Percentiles rank a stretch among this genome's conserved stretches.
phyloP scores from a whole-genome alignment of 2,888 invertebrate species.

The Quadriops clusia region DNA sequence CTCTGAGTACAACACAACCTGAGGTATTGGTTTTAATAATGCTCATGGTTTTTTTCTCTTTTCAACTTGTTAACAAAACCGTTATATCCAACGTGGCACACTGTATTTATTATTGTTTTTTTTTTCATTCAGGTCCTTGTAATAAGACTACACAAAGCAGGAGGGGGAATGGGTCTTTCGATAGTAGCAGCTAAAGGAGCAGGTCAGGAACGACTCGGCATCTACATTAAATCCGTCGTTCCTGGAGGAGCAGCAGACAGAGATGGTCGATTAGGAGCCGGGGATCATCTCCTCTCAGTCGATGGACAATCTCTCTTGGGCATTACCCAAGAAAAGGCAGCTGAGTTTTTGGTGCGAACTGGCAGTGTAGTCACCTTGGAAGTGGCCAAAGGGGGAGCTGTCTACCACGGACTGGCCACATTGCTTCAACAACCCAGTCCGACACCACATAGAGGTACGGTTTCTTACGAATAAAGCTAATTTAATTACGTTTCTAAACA shows the following conservation, averaged over 20 bases:
- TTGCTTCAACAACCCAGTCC: slow-evolving; percentile 85
- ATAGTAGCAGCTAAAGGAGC: slow-evolving; percentile 88
- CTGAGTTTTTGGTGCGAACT: slow-evolving; percentile 88
- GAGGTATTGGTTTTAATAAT: slow-evolving; percentile 24
- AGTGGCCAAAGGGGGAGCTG: slow-evolving; percentile 96
- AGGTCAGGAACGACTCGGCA: slow-evolving; percentile 59
- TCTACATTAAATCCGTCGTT: slow-evolving; percentile 98
- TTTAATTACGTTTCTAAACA: too few species aligned
- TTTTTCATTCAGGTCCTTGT: slow-evolving; percentile 46
- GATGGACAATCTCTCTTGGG: slow-evolving; percentile 76
- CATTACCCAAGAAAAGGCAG: slow-evolving; percentile 78
- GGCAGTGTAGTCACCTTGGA: slow-evolving; percentile 89
- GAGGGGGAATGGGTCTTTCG: slow-evolving; percentile 95
- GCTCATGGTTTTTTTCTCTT: slow-evolving; percentile 5
- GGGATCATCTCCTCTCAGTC: slow-evolving; percentile 92
- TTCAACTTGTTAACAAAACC: neutral
- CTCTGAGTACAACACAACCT: slow-evolving; percentile 34
- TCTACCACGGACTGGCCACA: slow-evolving; percentile 90
- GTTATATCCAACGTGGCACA: too few species aligned
- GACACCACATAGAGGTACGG: slow-evolving; percentile 60
- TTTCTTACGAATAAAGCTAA: too few species aligned
- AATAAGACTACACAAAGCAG: slow-evolving; percentile 85
- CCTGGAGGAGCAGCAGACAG: slow-evolving; percentile 85
- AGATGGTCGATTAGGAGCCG: slow-evolving; percentile 90
- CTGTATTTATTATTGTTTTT: neutral